phyloP scores from a whole-genome alignment of 2,113 vertebrate genomes.

The Dunckerocampus dactyliophorus region DNA sequence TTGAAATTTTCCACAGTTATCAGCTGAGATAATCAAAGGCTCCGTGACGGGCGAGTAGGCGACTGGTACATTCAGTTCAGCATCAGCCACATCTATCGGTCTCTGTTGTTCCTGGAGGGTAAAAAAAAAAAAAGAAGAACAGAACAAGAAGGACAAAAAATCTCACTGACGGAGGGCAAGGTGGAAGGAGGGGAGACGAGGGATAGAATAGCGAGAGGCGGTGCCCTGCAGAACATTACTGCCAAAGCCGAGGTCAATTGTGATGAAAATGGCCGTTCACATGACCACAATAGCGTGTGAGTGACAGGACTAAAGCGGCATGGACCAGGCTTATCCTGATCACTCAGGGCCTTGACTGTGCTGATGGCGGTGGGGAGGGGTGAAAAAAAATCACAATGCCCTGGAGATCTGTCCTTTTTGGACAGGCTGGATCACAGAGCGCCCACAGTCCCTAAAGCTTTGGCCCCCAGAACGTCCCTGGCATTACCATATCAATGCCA shows the following conservation, averaged over 20 bases:
- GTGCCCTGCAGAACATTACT: slow-evolving; percentile 53
- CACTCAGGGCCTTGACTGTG: slow-evolving; percentile 66
- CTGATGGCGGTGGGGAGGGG: slow-evolving; percentile 14
- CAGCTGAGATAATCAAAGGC: slow-evolving; percentile 42
- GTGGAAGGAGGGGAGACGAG: slow-evolving; percentile 40
- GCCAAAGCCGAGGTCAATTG: slow-evolving; percentile 70
- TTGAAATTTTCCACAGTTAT: slow-evolving; percentile 36
- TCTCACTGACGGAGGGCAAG: slow-evolving; percentile 44
- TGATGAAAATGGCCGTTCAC: slow-evolving; percentile 72
- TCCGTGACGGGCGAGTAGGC: slow-evolving; percentile 18
- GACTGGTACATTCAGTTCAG: slow-evolving; percentile 17
- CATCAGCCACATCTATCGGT: slow-evolving; percentile 32
- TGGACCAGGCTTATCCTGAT: slow-evolving; percentile 67
- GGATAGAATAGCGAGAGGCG: slow-evolving; percentile 46
- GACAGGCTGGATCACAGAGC: slow-evolving; percentile 66
- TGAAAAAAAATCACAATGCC: slow-evolving; percentile 52
- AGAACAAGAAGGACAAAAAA: slow-evolving; percentile 34
- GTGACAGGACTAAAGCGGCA: slow-evolving; percentile 68
- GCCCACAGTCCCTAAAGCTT: slow-evolving; percentile 61
- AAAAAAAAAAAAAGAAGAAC: slow-evolving; percentile 16
- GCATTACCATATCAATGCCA: slow-evolving; percentile 69
- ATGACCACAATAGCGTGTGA: slow-evolving; percentile 68
- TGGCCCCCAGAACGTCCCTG: slow-evolving; percentile 56
- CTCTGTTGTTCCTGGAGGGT: slow-evolving; percentile 19
- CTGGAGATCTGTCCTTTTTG: slow-evolving; percentile 66